Base-by-base conservation (phyloP, 2,113 vertebrate species). In the Urocitellus parryii region DNA sequence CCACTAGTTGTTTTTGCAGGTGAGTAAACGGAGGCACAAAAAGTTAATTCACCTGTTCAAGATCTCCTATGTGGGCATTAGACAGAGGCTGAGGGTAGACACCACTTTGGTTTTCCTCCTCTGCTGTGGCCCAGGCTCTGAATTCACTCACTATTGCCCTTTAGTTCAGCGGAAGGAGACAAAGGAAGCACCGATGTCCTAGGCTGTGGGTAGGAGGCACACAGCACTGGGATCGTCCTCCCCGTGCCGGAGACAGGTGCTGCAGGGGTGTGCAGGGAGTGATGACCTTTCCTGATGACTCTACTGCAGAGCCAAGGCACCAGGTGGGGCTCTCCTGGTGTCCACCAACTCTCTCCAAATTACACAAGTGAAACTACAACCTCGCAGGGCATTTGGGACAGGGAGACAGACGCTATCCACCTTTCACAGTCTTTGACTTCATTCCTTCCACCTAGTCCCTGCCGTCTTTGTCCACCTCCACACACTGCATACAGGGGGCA, bases 241-340 rank as follows among this genome's bases (percentile, higher is more conserved):
- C 34, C 58, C 24, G 56, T 4, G 42, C 51, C 37, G 25, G 18
- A 32, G n/a, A 12, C 12, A 77, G 65, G 14, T 58, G 11, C 39
- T 20, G 4, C 18, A 3, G 4, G n/a, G 67, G 45, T 91, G 17
- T 56, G n/a, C 13, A 22, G n/a, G 14, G 42, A 91, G 67, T 37
- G 24, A 32, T 22, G 1, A 2, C 8, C 13, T 13, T 68, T 74
- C 22, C 27, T 45, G 27, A 4, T 42, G 1, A 7, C 22, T 39
- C 42, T 4, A 25, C 3, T 2, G 27, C 32, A 14, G 27, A 93
- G 85, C 70, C 37, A 7, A 86, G 74, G 45, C 14, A 16, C 20
- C 34, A 9, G 0, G 45, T 0, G 0, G 34, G 29, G 9, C 70
- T 80, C 58, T 22, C 32, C 18, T 25, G 72, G 18, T n/a, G 27